These are phyloP conservation scores for Eupithecia inturbata DNA, from an alignment of 2,888 invertebrate genomes.

Conservation along the genomic window DNA sequence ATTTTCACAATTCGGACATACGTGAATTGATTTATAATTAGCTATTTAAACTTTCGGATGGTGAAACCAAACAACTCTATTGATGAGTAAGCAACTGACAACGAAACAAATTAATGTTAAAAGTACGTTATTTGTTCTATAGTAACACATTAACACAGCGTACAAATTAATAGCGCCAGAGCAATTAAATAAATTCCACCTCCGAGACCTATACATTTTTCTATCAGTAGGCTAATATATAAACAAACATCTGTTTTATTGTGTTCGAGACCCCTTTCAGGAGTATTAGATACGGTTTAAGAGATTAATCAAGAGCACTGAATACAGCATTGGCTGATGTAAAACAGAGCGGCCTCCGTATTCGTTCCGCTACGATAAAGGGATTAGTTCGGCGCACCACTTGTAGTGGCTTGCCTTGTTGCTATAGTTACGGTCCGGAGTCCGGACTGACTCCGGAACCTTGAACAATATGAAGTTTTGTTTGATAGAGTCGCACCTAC, in stretches of 20 bases:
- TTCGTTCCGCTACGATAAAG: constrained; percentile 76
- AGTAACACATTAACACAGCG: constrained; percentile 9
- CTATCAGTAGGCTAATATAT: constrained; percentile 41
- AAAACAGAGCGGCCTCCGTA: constrained; percentile 70
- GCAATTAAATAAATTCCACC: constrained; percentile 34
- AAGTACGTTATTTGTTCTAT: constrained; percentile 19
- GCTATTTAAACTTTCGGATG: constrained; percentile 38
- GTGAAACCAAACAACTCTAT: constrained; percentile 27
- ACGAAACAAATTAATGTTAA: constrained; percentile 10
- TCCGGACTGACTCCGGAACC: constrained; percentile 12
- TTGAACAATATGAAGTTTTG: constrained; percentile 33
- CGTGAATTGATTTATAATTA: constrained; percentile 46
- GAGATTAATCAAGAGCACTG: constrained; percentile 57
- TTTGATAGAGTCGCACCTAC: constrained; percentile 50
- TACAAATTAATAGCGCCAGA: constrained; percentile 17
- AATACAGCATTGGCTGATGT: constrained; percentile 63
- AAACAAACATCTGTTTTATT: constrained; percentile 64
- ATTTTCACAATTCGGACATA: constrained; percentile 33
- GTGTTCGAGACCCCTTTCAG: constrained; percentile 31
- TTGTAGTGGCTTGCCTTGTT: constrained; percentile 58
- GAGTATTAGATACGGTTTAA: constrained; percentile 57
- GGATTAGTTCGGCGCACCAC: constrained; percentile 63
- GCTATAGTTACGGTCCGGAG: constrained; percentile 47
- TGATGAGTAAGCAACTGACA: constrained; percentile 19
- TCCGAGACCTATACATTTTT: constrained; percentile 18